Evolutionary conservation across 2,113 vertebrate species (phyloP).

Genomic region (Perca flavescens): DNA sequence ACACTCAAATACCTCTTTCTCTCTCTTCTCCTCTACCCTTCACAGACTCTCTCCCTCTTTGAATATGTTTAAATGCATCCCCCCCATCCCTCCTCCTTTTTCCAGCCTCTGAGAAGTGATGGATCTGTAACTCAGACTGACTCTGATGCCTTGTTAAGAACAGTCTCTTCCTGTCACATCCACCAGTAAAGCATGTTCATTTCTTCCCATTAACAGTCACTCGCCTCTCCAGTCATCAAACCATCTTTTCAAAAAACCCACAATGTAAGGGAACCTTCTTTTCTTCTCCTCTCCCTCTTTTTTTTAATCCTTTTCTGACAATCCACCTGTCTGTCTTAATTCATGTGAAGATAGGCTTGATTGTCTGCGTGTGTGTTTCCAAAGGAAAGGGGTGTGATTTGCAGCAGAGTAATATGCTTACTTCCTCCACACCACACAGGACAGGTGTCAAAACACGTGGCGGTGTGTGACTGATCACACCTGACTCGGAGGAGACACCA

Average conservation of each 20-base stretch:
- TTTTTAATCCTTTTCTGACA: slow-evolving; percentile 80
- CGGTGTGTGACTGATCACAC: slow-evolving; percentile 78
- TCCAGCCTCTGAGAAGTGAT: slow-evolving; percentile 77
- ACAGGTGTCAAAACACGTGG: slow-evolving; percentile 80
- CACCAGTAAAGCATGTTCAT: slow-evolving; percentile 82
- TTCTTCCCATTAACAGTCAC: slow-evolving; percentile 84
- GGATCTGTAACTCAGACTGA: slow-evolving; percentile 86
- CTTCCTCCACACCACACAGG: slow-evolving; percentile 71
- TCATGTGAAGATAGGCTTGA: slow-evolving; percentile 77
- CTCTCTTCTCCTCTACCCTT: slow-evolving; percentile 77
- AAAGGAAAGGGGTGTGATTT: slow-evolving; percentile 62
- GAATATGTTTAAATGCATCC: slow-evolving; percentile 77
- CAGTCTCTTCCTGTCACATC: slow-evolving; percentile 85
- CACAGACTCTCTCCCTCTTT: slow-evolving; percentile 76
- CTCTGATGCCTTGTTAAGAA: slow-evolving; percentile 86
- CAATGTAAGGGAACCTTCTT: slow-evolving; percentile 74
- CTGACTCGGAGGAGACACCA: slow-evolving; percentile 74
- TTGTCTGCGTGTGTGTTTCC: slow-evolving; percentile 69
- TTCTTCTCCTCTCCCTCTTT: slow-evolving; percentile 70
- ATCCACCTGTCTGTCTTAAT: slow-evolving; percentile 82
- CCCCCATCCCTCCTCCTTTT: slow-evolving; percentile 35
- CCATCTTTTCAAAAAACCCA: slow-evolving; percentile 69
- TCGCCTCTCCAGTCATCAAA: slow-evolving; percentile 71
- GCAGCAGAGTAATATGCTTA: slow-evolving; percentile 69
- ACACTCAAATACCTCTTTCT: slow-evolving; percentile 78